Base-by-base conservation (phyloP, 2,113 vertebrate genomes). In the Fukomys damarensis region DNA sequence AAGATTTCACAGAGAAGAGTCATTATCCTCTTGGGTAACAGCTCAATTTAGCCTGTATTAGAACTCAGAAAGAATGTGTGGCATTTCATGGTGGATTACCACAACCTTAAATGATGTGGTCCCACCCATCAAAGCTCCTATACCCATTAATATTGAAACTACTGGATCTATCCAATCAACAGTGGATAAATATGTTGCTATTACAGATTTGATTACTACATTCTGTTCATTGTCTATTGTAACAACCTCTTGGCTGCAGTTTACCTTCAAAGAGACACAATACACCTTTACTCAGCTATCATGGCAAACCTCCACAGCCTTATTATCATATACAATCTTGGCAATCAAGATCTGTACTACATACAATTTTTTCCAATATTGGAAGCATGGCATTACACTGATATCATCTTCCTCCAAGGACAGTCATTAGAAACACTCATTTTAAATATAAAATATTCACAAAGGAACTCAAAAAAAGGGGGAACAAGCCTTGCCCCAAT, bases 331-430 rank as follows among this genome's bases (percentile, higher is more conserved):
- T 26, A 84, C 30, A 38, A 14, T 65, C 46, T 86, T 43, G 32
- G 10, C 49, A 81, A 24, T 13, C 32, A 65, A 66, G 49, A 91
- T 30, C 54, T 90, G 58, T 76, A 86, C 74, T 66, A 7, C 9
- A 91, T 30, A 58, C 26, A 90, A 10, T 86, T 93, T 86, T 85
- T 35, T 93, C 20, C 26, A 93, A 24, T 30, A 79, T 92, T 77
- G 87, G 68, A 91, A 59, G 41, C 84, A 70, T 82, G n/a, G 82
- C 7, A 70, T 79, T 54, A 77, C 35, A 56, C 4, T 83, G 59
- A 77, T 68, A 24, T 8, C 41, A 89, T 24, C 7, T 2, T 85
- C 59, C 11, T 68, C 79, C 80, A 77, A 76, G 58, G n/a, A 93
- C 24, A 76, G 49, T 77, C 24, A 63, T 17, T 91, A 35, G 41